Evolutionary conservation across 2,888 invertebrate genomes (phyloP).

Genomic region (Tromatobia lineatoria): DNA sequence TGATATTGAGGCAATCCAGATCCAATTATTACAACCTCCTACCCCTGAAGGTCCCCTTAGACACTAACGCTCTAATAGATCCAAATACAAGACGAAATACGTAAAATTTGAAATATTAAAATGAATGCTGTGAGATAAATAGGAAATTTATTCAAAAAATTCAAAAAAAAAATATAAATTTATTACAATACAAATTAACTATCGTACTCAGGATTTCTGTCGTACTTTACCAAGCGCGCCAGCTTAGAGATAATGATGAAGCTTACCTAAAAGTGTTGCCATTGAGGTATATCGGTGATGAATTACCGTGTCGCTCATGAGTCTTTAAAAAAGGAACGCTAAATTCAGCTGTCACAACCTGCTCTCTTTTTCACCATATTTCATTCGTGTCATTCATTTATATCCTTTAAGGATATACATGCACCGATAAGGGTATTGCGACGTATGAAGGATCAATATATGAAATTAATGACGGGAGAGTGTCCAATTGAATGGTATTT

Average conservation of each 20-base stretch:
- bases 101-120: too few relatives aligned
- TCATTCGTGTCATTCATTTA: conserved; percentile 22
- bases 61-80: too few relatives aligned
- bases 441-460: neutral
- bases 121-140: too few relatives aligned
- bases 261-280: conserved; percentile 2
- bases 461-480: conserved; percentile 1
- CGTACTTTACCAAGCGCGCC: neutral
- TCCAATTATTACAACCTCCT: too few relatives aligned
- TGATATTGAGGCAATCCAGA: too few relatives aligned
- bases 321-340: neutral
- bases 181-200: neutral
- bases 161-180: too few relatives aligned
- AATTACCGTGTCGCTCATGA: conserved; percentile 33
- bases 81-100: too few relatives aligned
- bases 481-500: neutral
- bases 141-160: too few relatives aligned
- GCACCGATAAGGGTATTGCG: neutral
- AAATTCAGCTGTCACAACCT: conserved; percentile 1
- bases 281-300: conserved; percentile 44
- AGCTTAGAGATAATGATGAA: conserved; percentile 11
- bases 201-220: neutral
- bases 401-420: neutral
- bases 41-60: too few relatives aligned
- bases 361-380: neutral